These are phyloP conservation scores for Heteromurus nitidus DNA, from an alignment of 2,888 invertebrate species.

Conservation along the genomic window DNA sequence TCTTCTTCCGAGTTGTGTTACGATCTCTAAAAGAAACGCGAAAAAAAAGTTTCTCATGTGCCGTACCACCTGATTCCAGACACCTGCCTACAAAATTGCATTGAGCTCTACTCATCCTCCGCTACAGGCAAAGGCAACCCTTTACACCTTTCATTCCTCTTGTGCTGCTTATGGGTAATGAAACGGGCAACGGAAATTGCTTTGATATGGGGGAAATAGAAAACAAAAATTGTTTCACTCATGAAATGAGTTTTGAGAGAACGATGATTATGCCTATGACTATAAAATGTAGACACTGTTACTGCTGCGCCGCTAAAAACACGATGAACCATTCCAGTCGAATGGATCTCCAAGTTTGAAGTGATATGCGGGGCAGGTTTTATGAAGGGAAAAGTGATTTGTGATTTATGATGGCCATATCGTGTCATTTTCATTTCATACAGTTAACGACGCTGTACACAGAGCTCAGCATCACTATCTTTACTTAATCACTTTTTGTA, in stretches of 20 bases:
- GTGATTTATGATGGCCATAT: conserved; percentile 62
- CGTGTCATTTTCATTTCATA: conserved; percentile 17
- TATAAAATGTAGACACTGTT: too few relatives aligned
- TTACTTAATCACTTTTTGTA: not conserved
- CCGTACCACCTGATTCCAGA: conserved; percentile 14
- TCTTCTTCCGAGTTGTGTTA: not conserved
- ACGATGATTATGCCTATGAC: conserved; percentile 23
- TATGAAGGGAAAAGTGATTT: conserved; percentile 62
- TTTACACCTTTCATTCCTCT: too few relatives aligned
- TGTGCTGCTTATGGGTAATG: not conserved
- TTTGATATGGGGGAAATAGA: conserved; percentile 44
- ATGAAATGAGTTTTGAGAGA: conserved; percentile 32
- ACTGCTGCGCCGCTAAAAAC: too few relatives aligned
- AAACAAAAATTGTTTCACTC: conserved; percentile 12
- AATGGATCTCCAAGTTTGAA: too few relatives aligned
- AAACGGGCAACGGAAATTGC: conserved; percentile 47
- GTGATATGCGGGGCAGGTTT: conserved; percentile 26
- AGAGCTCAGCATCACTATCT: not conserved
- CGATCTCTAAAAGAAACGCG: not conserved
- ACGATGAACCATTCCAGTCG: too few relatives aligned
- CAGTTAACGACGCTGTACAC: conserved; percentile 19
- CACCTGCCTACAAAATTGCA: conserved; percentile 1
- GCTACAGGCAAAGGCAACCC: not conserved
- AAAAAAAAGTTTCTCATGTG: conserved; percentile 1
- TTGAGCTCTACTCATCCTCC: too few relatives aligned